Conservation (phyloP, 2,113 vertebrate genomes). For the Brevimyrus niger region DNA sequence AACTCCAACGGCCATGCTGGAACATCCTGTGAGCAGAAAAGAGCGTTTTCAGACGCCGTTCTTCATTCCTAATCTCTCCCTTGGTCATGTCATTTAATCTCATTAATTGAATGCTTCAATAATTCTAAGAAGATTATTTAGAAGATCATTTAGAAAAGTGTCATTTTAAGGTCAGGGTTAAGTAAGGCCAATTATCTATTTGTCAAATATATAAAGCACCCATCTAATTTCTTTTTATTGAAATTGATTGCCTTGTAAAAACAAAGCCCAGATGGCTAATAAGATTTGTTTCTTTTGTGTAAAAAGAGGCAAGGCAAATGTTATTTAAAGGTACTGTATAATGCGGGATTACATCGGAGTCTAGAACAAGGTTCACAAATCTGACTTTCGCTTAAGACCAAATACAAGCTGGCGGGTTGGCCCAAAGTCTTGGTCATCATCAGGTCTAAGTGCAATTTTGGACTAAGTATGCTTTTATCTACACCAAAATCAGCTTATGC, state of each 20-base stretch:
- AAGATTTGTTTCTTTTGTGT: slow-evolving; percentile 59
- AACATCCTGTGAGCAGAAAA: slow-evolving; percentile 16
- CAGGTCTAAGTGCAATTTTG: background rate
- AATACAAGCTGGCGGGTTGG: slow-evolving; percentile 36
- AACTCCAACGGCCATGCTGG: background rate
- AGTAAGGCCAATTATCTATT: slow-evolving; percentile 66
- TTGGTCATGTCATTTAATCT: slow-evolving; percentile 55
- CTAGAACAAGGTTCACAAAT: slow-evolving; percentile 37
- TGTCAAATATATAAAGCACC: slow-evolving; percentile 65
- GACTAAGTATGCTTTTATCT: slow-evolving; percentile 1
- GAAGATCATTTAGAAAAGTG: slow-evolving; percentile 51
- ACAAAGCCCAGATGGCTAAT: slow-evolving; percentile 62
- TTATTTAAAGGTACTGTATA: slow-evolving; percentile 58
- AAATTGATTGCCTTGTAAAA: slow-evolving; percentile 70
- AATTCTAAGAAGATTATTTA: slow-evolving; percentile 66
- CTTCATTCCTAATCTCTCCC: slow-evolving; percentile 47
- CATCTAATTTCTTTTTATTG: slow-evolving; percentile 66
- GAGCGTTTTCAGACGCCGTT: slow-evolving; percentile 18
- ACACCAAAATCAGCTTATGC: slow-evolving; percentile 19
- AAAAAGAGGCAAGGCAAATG: slow-evolving; percentile 52
- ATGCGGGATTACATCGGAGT: slow-evolving; percentile 51
- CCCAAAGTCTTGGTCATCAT: background rate
- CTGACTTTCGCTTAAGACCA: slow-evolving; percentile 46
- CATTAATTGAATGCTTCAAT: slow-evolving; percentile 64
- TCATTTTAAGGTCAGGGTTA: slow-evolving; percentile 62